A percentile compares a stretch with the other conserved stretches of the same genome.
Conservation (phyloP, 2,888 invertebrate species). For the Gari tellinella region DNA sequence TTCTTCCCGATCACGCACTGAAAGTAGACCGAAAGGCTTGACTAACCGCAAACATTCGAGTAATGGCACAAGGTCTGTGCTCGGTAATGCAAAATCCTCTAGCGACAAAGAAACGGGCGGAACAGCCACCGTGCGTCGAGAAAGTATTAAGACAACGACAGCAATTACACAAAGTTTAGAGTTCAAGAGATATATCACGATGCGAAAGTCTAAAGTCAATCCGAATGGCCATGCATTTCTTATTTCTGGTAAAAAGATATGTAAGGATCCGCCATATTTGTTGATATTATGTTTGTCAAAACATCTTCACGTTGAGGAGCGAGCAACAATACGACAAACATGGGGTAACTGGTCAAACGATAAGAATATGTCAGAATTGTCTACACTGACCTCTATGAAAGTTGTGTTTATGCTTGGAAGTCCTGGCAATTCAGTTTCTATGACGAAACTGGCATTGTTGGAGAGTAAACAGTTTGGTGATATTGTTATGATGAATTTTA, state of each 20-base stretch:
- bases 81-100: no score
- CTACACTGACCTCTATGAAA: conserved; percentile 15
- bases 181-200: conserved; percentile 37
- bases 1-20: no score
- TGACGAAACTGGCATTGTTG: conserved; percentile 14
- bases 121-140: no score
- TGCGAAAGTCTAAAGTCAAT: conserved; percentile 48
- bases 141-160: no score
- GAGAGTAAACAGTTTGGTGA: conserved; percentile 56
- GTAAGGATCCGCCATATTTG: conserved; percentile 46
- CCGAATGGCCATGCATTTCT: conserved; percentile 44
- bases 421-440: background rate
- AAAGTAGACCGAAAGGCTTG: no score
- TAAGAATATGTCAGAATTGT: background rate
- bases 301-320: conserved; percentile 46
- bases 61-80: no score
- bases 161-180: no score
- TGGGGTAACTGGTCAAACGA: conserved; percentile 54
- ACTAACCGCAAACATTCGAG: no score
- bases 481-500: conserved; percentile 60
- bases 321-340: conserved; percentile 64
- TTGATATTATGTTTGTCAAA: conserved; percentile 64
- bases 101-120: no score
- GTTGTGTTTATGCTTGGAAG: conserved; percentile 64
- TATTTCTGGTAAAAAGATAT: conserved; percentile 38